These are phyloP conservation scores for Empis livida DNA, from an alignment of 2,888 invertebrate species.

Conservation along the genomic window DNA sequence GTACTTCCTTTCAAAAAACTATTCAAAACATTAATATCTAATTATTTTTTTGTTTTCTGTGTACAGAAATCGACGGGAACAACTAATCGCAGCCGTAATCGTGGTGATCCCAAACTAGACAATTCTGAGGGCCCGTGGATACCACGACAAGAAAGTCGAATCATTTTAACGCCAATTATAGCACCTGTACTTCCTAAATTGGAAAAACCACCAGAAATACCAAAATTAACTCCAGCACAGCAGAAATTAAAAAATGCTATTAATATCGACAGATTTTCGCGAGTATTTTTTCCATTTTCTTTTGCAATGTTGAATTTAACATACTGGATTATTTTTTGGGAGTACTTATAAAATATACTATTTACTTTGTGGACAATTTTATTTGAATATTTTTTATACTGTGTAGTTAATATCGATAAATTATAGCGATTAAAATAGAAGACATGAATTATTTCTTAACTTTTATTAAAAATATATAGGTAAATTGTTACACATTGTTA, in stretches of 20 bases:
- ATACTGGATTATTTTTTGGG: conserved; percentile 62
- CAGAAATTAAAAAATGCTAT: conserved; percentile 50
- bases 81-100: conserved; percentile 8
- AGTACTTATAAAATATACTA: conserved; percentile 42
- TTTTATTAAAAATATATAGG: too few relatives aligned
- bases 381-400: too few relatives aligned
- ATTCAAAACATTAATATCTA: not conserved
- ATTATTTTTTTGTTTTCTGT: too few relatives aligned
- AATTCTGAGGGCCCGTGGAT: conserved; percentile 35
- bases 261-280: conserved; percentile 56
- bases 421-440: too few relatives aligned
- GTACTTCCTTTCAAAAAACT: too few relatives aligned
- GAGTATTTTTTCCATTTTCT: conserved; percentile 56
- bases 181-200: conserved; percentile 26
- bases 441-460: too few relatives aligned
- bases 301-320: conserved; percentile 54
- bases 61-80: not conserved
- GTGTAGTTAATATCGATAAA: too few relatives aligned
- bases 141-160: conserved; percentile 33
- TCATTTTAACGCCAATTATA: conserved; percentile 29
- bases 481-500: too few relatives aligned
- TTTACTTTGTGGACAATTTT: not conserved
- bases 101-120: conserved; percentile 25
- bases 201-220: conserved; percentile 28
- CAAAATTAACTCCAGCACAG: conserved; percentile 42